phyloP scores from a whole-genome alignment of 2,113 vertebrate genomes.

The Eolophus roseicapilla region DNA sequence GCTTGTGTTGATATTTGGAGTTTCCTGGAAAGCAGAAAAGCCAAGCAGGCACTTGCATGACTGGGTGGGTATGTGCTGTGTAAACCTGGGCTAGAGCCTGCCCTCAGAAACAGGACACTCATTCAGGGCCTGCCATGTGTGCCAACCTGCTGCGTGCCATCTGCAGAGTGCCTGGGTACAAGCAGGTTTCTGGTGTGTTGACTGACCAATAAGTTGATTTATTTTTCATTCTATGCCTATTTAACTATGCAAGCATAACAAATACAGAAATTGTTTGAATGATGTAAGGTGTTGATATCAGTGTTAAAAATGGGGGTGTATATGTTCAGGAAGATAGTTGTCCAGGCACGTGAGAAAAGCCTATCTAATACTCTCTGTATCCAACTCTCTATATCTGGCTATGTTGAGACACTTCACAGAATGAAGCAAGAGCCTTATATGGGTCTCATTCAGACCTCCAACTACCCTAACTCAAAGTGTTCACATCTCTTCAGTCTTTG shows the following conservation, averaged over 20 bases:
- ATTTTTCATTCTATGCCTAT: neutral
- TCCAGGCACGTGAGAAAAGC: neutral
- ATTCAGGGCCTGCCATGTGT: rapidly evolving
- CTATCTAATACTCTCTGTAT: neutral
- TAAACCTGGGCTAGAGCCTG: neutral
- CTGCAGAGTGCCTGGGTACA: neutral
- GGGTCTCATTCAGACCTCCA: neutral
- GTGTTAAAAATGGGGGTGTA: neutral
- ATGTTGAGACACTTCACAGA: neutral
- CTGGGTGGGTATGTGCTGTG: neutral
- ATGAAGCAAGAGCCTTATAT: neutral
- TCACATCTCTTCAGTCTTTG: neutral
- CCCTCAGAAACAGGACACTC: neutral
- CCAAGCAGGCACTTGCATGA: neutral
- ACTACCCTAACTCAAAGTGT: neutral
- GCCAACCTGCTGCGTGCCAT: neutral
- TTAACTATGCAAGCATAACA: neutral
- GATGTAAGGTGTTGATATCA: neutral
- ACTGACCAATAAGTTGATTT: neutral
- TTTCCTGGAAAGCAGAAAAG: neutral
- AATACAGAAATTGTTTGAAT: neutral
- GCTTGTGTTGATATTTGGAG: neutral
- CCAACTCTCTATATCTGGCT: neutral
- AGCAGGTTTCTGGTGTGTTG: neutral
- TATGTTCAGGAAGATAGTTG: neutral